Percentiles rank a stretch among this genome's conserved stretches.
These are phyloP conservation scores for Hydrozoanthus tunicans DNA, from an alignment of 64 coral and sea anemone genomes.

Conservation along the genomic window DNA sequence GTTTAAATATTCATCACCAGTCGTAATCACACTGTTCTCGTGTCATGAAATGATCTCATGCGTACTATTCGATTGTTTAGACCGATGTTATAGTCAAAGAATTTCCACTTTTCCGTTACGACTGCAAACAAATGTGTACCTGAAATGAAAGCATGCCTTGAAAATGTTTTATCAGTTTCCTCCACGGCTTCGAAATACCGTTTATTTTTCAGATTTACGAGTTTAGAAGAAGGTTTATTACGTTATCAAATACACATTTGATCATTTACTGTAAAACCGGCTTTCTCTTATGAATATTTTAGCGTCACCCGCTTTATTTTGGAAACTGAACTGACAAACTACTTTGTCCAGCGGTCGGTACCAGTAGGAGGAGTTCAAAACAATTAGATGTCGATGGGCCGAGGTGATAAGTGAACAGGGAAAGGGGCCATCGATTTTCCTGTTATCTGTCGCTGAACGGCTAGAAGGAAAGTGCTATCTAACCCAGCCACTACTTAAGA, in stretches of 20 bases:
- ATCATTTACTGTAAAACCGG: conserved; percentile 34
- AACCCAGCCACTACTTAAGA: too few species aligned
- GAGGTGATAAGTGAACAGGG: background rate
- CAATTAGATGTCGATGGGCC: background rate
- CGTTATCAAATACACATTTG: conserved; percentile 27
- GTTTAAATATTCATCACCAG: conserved; percentile 26
- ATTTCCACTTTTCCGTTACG: background rate
- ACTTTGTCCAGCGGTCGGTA: conserved; percentile 37
- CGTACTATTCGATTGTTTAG: conserved; percentile 22
- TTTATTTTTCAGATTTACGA: background rate
- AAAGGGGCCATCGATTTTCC: too few species aligned
- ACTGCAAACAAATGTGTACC: background rate
- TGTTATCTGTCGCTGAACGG: too few species aligned
- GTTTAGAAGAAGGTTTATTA: conserved; percentile 19
- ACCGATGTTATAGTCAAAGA: conserved; percentile 2
- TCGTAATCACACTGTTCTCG: conserved; percentile 12
- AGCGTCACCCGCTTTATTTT: conserved; percentile 5
- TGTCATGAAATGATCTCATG: conserved; percentile 41
- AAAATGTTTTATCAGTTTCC: background rate
- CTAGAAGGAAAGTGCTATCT: too few species aligned
- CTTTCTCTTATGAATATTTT: conserved; percentile 28
- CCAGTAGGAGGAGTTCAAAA: conserved; percentile 4
- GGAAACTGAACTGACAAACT: conserved; percentile 11
- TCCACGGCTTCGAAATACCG: background rate
- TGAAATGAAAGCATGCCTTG: background rate